Evolutionary conservation across 2,113 vertebrate genomes (phyloP), one percentile per base, ranked within the genome.

Genomic region (Scatophagus argus): DNA sequence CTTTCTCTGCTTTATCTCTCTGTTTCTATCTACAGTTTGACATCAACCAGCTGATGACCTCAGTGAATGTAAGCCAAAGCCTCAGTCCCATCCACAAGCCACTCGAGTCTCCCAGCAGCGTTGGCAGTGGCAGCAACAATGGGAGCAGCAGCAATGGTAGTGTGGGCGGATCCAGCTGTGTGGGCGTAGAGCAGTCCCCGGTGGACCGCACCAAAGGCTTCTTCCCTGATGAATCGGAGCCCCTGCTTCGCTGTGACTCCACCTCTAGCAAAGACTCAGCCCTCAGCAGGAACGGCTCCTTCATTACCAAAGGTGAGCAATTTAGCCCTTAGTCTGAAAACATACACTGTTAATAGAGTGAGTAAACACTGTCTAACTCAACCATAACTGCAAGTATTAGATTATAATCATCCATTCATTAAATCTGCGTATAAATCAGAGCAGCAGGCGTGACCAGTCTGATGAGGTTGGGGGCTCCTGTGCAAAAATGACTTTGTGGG

Each of bases 231-330:
- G 98, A 99, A 86, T 98, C 98, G 0, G 98, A 99, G 87, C 98
- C 98, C 0, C 96, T 99, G 56, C 96, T 99, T 59, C 96, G 98
- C 77, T 99, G 97, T 2, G 97, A 99, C 94, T 99, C 98, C 61
- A 97, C 98, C 27, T 99, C 98, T 87, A 99, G 97, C 9, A 97
- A 98, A 79, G 98, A 97, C 89, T 99, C 98, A 0, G 97, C 96
- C 8, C 96, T 98, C 75, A 99, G 97, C 93, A 96, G 98, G 82
- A 99, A 95, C 0, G 97, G 98, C 79, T 99, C 98, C 83, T 99
- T 99, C 89, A 99, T 99, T 95, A 98, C 98, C 96, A 99, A 99
- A 99, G 98, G 98, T 99, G 92, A 89, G 74, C 4, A 0, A 16
- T 16, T 60, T 21, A 70, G 39, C 52, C 17, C n/a, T n/a, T n/a